Conservation (phyloP, 2,113 vertebrate genomes). For the Lamprologus ornatipinnis region DNA sequence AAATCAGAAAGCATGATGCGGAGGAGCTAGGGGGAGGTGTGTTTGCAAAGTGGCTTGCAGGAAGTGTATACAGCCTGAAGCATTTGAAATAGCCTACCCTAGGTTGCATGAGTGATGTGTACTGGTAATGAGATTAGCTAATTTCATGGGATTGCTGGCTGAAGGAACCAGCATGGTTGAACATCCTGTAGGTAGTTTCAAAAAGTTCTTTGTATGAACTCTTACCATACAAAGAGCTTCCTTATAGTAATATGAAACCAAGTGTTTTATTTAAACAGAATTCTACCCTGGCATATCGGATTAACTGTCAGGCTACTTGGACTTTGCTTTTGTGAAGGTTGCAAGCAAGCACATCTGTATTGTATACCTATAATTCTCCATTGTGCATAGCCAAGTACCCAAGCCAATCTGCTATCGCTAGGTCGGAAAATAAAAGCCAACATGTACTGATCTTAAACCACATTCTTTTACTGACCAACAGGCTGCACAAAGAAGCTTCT, state of each 20-base stretch:
- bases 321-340: background rate
- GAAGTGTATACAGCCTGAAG: background rate
- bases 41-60: background rate
- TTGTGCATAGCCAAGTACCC: background rate
- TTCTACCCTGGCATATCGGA: background rate
- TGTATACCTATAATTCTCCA: background rate
- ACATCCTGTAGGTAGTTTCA: background rate
- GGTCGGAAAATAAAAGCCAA: background rate
- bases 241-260: background rate
- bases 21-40: background rate
- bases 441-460: background rate
- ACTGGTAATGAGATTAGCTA: background rate
- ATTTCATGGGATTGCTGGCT: background rate
- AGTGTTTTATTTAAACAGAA: background rate
- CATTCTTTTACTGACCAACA: background rate
- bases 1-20: background rate
- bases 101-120: background rate
- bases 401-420: background rate
- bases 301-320: background rate
- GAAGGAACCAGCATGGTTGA: background rate
- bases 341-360: background rate
- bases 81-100: background rate
- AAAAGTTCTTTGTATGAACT: too few relatives aligned
- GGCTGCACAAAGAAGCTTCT: background rate
- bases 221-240: background rate